Conservation (phyloP, 1,140 invertebrate genomes). For the Harpegnathos saltator region DNA sequence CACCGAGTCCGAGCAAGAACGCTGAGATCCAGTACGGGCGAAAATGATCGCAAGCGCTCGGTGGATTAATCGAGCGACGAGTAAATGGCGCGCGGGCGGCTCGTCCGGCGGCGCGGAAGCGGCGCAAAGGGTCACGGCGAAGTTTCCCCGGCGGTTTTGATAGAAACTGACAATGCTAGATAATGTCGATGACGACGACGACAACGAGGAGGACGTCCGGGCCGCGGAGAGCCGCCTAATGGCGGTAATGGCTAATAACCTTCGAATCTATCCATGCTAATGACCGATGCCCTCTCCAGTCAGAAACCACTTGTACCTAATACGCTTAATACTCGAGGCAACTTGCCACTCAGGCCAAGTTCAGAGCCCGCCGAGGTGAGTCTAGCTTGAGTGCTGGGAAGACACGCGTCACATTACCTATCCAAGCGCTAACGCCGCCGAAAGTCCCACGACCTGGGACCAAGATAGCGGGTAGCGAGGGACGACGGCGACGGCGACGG, state of each 20-base stretch:
- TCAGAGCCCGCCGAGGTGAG: slow-evolving; percentile 66
- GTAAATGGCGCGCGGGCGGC: slow-evolving; percentile 23
- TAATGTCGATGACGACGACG: slow-evolving; percentile 51
- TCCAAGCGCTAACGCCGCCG: slow-evolving; percentile 70
- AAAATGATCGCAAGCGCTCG: neutral
- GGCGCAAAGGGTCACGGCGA: slow-evolving; percentile 25
- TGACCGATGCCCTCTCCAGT: slow-evolving; percentile 79
- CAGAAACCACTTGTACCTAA: slow-evolving; percentile 80
- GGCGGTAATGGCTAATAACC: slow-evolving; percentile 83
- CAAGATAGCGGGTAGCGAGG: slow-evolving; percentile 27
- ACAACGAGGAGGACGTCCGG: slow-evolving; percentile 63
- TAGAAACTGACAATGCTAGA: slow-evolving; percentile 53
- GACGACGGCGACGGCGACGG: slow-evolving; percentile 38
- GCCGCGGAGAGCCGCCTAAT: slow-evolving; percentile 76
- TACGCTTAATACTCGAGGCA: slow-evolving; percentile 78
- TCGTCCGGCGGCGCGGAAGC: neutral
- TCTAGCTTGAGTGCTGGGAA: slow-evolving; percentile 68
- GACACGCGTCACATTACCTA: slow-evolving; percentile 79
- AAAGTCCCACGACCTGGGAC: slow-evolving; percentile 50
- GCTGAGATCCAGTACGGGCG: neutral
- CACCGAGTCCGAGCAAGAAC: neutral
- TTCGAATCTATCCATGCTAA: slow-evolving; percentile 83
- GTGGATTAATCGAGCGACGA: slow-evolving; percentile 60
- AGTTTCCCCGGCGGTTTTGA: slow-evolving; percentile 14
- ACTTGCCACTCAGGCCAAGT: slow-evolving; percentile 82